Evolutionary conservation across 1,140 invertebrate species (phyloP).

Genomic region (Phocides pigmalion): DNA sequence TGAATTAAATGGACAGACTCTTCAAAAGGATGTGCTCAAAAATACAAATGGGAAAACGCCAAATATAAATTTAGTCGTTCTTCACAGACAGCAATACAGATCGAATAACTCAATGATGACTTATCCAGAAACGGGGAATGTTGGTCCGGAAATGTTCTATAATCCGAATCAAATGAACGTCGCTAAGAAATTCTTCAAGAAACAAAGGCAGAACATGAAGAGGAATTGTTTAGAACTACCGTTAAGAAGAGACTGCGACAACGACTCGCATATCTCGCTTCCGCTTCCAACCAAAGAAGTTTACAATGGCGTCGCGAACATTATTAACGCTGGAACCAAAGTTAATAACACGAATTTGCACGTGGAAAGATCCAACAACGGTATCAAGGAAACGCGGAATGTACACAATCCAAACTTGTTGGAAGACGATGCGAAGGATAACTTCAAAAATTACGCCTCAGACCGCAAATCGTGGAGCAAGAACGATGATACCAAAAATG

Average conservation of each 20-base stretch:
- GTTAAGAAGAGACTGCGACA: constrained; percentile 86
- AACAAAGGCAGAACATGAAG: constrained; percentile 91
- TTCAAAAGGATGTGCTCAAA: constrained; percentile 69
- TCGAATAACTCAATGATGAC: constrained; percentile 88
- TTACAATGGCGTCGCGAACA: constrained; percentile 85
- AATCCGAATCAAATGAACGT: constrained; percentile 97
- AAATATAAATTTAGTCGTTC: constrained; percentile 87
- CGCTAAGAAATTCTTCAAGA: constrained; percentile 95
- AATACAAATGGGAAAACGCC: constrained; percentile 74
- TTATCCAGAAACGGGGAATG: constrained; percentile 85
- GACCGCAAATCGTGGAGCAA: constrained; percentile 68
- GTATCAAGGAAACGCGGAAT: constrained; percentile 76
- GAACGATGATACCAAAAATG: constrained; percentile 70
- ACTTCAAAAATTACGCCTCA: constrained; percentile 78
- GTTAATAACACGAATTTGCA: constrained; percentile 92
- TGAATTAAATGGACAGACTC: constrained; percentile 78
- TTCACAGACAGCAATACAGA: constrained; percentile 89
- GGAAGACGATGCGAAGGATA: constrained; percentile 82
- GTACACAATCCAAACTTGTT: constrained; percentile 86
- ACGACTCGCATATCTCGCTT: constrained; percentile 84
- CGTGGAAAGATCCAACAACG: constrained; percentile 85
- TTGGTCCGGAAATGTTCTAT: constrained; percentile 92
- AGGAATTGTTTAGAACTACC: constrained; percentile 89
- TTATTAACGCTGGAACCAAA: constrained; percentile 88
- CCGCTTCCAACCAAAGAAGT: constrained; percentile 81